Conservation (phyloP, 2,113 vertebrate genomes). For the Lampris incognitus region DNA sequence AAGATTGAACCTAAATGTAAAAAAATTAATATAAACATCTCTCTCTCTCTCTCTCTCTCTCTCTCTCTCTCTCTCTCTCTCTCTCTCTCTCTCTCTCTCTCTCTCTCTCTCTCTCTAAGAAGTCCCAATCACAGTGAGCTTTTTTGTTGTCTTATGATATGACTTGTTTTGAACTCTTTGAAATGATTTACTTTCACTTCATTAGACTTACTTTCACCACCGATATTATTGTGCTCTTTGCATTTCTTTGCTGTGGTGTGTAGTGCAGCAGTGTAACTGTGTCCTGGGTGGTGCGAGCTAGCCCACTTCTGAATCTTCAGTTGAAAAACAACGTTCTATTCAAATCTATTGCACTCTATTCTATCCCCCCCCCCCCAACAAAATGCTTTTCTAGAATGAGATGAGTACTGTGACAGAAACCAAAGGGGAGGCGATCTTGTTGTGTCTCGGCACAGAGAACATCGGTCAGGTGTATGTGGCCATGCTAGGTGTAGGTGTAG, state of each 20-base stretch:
- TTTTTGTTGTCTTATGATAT: too few species aligned
- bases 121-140: too few species aligned
- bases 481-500: conserved; percentile 40
- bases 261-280: too few species aligned
- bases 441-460: conserved; percentile 22
- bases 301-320: background rate
- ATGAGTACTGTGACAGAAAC: background rate
- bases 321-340: background rate
- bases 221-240: conserved; percentile 40
- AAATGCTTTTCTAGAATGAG: background rate
- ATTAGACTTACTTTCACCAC: background rate
- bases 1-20: background rate
- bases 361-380: too few species aligned
- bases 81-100: background rate
- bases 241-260: conserved; percentile 19
- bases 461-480: conserved; percentile 7
- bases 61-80: background rate
- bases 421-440: background rate
- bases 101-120: background rate
- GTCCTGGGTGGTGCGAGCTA: too few species aligned
- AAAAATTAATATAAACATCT: background rate
- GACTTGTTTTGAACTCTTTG: background rate
- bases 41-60: background rate
- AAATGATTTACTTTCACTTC: background rate
- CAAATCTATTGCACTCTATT: background rate